Evolutionary conservation across 2,888 invertebrate genomes (phyloP), one percentile per base, ranked within the genome.

Genomic region (Psococerastis gibbosa): DNA sequence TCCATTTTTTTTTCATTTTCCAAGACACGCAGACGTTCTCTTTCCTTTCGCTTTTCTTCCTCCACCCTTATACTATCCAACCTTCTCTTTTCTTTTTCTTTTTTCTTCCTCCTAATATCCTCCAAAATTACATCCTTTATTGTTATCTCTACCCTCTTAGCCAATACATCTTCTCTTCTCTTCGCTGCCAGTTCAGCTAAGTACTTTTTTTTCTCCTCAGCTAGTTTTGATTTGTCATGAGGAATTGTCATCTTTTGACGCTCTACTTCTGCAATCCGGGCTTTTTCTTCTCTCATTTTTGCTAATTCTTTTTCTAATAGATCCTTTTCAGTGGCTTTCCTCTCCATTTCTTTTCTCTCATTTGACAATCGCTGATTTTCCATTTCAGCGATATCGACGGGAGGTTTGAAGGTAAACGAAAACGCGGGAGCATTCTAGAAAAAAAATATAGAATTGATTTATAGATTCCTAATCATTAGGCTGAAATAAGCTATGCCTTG

Each of bases 161-260:
- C 41, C 42, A 27, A 17, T 27, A 22, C 22, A 42, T 27, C 45
- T 44, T 45, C 38, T 43, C 42, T 34, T 35, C 44, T 47, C 42
- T 45, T 47, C 41, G 45, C 46, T 44, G 17, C 46, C 27, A 44
- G 43, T 43, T 41, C n/a, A n/a, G n/a, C n/a, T n/a, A n/a, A n/a
- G n/a, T n/a, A n/a, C n/a, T n/a, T n/a, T n/a, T n/a, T n/a, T n/a
- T n/a, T n/a, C n/a, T n/a, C n/a, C n/a, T n/a, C n/a, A n/a, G n/a
- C n/a, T n/a, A n/a, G n/a, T n/a, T n/a, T n/a, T n/a, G n/a, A n/a
- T n/a, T n/a, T n/a, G n/a, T n/a, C n/a, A n/a, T n/a, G n/a, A n/a
- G n/a, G n/a, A n/a, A n/a, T n/a, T n/a, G n/a, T n/a, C n/a, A n/a
- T n/a, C n/a, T n/a, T n/a, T n/a, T n/a, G n/a, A n/a, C n/a, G n/a